Evolutionary conservation across 1,140 invertebrate species (phyloP).

Genomic region (Heliconius eleuchia): DNA sequence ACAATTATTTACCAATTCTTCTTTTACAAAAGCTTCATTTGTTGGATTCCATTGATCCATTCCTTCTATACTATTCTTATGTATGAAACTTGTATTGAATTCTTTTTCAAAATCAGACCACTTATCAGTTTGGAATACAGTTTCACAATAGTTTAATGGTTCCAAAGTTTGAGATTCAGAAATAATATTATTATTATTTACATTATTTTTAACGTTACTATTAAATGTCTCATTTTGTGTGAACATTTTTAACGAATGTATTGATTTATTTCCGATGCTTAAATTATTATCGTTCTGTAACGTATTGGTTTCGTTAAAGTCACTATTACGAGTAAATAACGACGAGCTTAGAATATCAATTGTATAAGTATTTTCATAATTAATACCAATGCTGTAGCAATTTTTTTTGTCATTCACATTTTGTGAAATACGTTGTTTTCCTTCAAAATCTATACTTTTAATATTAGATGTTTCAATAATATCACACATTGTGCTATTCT

Average conservation of each 20-base stretch:
- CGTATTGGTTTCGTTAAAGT: conserved; percentile 21
- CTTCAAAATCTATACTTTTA: not conserved
- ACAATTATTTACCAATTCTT: not conserved
- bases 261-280: not conserved
- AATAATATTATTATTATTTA: not conserved
- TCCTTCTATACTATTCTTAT: conserved; percentile 5
- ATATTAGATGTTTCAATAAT: not conserved
- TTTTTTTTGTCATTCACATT: not conserved
- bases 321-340: not conserved
- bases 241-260: not conserved
- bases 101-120: conserved; percentile 26
- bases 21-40: not conserved
- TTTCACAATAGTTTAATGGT: conserved; percentile 55
- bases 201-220: not conserved
- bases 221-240: not conserved
- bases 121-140: conserved; percentile 37
- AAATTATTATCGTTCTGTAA: conserved; percentile 11
- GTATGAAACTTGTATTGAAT: conserved; percentile 30
- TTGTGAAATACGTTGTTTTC: not conserved
- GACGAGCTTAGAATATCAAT: conserved; percentile 20
- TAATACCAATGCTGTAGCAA: conserved; percentile 4
- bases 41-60: not conserved
- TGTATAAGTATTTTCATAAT: conserved; percentile 34
- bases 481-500: not conserved
- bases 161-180: conserved; percentile 35